Percentiles rank a stretch among this genome's conserved stretches.
Evolutionary conservation across 2,113 vertebrate genomes (phyloP).

Genomic region (Pyrgilauda ruficollis): DNA sequence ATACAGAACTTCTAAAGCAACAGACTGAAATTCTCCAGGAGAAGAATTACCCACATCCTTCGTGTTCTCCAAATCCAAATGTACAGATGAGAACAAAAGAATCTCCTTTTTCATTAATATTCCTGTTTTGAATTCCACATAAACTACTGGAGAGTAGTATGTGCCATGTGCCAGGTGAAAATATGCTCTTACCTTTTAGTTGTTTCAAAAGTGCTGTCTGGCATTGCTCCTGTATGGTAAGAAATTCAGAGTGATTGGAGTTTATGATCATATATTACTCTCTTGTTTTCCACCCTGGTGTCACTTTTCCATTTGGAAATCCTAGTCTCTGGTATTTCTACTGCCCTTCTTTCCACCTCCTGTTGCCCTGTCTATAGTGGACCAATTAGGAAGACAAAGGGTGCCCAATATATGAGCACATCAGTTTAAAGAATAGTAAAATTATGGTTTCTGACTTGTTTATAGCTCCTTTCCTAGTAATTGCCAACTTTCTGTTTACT

Average conservation of each 20-base stretch:
- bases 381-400: rapidly evolving
- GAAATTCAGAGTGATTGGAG: not conserved
- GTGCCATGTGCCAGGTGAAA: not conserved
- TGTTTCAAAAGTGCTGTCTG: not conserved
- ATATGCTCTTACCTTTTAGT: not conserved
- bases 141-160: not conserved
- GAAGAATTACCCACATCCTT: not conserved
- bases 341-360: not conserved
- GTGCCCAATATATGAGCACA: not conserved
- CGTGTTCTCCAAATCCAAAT: not conserved
- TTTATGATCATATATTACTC: not conserved
- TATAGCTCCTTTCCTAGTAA: not conserved
- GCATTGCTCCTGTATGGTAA: not conserved
- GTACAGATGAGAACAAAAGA: not conserved
- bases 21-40: not conserved
- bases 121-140: not conserved
- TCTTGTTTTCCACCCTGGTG: not conserved
- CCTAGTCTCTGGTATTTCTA: not conserved
- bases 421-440: not conserved
- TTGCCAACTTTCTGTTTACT: not conserved
- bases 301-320: not conserved
- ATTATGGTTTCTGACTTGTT: not conserved
- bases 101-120: not conserved
- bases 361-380: not conserved
- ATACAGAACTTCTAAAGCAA: not conserved